Evolutionary conservation across 2,797 vertebrate species (phyloP).

Genomic region (Acipenser transmontanus): DNA sequence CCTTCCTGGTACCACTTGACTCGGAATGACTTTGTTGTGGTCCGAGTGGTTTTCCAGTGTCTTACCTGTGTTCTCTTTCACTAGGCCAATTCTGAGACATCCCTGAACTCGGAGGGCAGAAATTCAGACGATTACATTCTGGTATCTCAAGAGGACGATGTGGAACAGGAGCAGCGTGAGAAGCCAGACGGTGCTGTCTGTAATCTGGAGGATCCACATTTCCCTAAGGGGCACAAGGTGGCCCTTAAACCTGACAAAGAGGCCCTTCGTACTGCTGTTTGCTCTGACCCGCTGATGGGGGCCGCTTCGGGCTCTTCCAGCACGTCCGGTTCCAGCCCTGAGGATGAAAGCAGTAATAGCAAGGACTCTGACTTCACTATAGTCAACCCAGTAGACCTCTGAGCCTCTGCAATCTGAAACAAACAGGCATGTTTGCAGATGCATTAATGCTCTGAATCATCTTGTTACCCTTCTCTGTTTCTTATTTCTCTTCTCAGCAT

Average conservation of each 20-base stretch:
- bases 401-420: conserved; percentile 24
- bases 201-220: conserved; percentile 32
- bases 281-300: conserved; percentile 80
- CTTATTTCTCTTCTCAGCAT: too few relatives aligned
- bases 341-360: conserved; percentile 88
- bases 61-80: neutral
- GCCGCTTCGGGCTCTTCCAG: conserved; percentile 75
- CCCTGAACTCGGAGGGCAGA: conserved; percentile 49
- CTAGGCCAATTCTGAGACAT: conserved; percentile 34
- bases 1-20: too few relatives aligned
- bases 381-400: conserved; percentile 83
- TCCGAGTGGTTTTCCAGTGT: too few relatives aligned
- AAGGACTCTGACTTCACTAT: conserved; percentile 98
- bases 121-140: conserved; percentile 86
- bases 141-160: conserved; percentile 75
- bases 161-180: conserved; percentile 36
- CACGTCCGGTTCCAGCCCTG: conserved; percentile 75
- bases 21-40: too few relatives aligned
- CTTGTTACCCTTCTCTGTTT: too few relatives aligned
- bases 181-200: conserved; percentile 27
- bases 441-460: too few relatives aligned
- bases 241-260: conserved; percentile 52
- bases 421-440: too few relatives aligned
- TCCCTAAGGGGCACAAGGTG: conserved; percentile 28
- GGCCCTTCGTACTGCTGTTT: conserved; percentile 38